A percentile compares a stretch with the other conserved stretches of the same genome.
These are phyloP conservation scores for Psilopsiagon aurifrons DNA, from an alignment of 2,113 vertebrate species.

Conservation along the genomic window DNA sequence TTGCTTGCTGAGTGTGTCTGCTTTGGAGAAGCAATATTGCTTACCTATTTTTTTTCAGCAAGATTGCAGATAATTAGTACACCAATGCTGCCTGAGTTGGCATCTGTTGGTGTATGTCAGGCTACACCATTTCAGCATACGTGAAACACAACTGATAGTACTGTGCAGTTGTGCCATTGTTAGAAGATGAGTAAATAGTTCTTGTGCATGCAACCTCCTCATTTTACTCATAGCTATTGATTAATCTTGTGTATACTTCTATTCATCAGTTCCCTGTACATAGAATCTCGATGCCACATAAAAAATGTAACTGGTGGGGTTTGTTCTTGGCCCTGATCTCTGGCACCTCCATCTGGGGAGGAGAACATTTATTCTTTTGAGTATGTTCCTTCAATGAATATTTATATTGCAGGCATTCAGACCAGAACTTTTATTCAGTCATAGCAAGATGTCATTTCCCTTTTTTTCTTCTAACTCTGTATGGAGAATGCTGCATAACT, in stretches of 20 bases:
- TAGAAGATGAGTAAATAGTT: background rate
- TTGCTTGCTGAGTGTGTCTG: background rate
- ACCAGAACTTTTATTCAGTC: background rate
- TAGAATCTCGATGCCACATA: background rate
- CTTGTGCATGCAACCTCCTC: background rate
- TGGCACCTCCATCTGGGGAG: background rate
- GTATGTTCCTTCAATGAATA: background rate
- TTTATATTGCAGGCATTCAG: background rate
- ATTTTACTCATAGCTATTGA: background rate
- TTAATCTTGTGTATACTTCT: conserved; percentile 34
- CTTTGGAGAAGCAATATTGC: background rate
- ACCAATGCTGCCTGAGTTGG: background rate
- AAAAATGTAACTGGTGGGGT: background rate
- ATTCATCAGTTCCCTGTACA: background rate
- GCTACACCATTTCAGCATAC: background rate
- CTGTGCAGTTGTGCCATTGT: conserved; percentile 47
- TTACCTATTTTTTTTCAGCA: background rate
- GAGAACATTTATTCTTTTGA: background rate
- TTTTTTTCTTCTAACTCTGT: background rate
- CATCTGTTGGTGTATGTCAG: background rate
- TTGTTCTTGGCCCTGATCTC: background rate
- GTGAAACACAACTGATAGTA: background rate
- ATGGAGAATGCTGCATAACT: background rate
- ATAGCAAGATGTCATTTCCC: background rate
- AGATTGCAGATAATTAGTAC: background rate